Base-by-base conservation (phyloP, 1,140 invertebrate genomes). In the Theocolax elegans region DNA sequence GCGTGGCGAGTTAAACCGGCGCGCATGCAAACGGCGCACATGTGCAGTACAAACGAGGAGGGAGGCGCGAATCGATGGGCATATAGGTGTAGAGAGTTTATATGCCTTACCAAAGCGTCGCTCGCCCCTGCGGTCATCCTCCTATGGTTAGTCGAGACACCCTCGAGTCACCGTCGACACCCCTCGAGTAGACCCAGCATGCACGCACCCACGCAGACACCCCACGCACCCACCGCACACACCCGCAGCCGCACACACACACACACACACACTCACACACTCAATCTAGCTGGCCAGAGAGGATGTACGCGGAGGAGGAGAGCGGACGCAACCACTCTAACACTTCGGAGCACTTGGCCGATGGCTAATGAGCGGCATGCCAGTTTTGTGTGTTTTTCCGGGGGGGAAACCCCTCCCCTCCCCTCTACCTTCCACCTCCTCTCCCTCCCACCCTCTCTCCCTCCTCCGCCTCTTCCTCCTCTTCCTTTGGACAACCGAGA, bases 191-290 rank as follows among this genome's bases (percentile, higher is more conserved):
- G 35, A 19, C 23, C 29, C n/a, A 0, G 31, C 29, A 10, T 9
- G 7, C 19, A 38, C 4, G 1, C 38, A 17, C 3, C 10, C 38
- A 8, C 19, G 15, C 58, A n/a, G 9, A 15, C 51, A 4, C 12
- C 38, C 15, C n/a, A 42, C 15, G n/a, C 44, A 27, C 63, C 54
- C 49, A 60, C 66, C 66, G 51, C 56, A n/a, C 23, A 49, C 56
- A 21, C 13, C 15, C 19, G 53, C 40, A 8, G 35, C 44, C 2
- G 40, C n/a, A n/a, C n/a, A n/a, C n/a, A n/a, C n/a, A n/a, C n/a
- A n/a, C n/a, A n/a, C n/a, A n/a, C n/a, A n/a, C 27, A 12, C 29
- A 51, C 49, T 54, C 63, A 44, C 42, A 17, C 27, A 46, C 8
- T 21, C 56, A 13, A 3, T 4, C 7, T 12, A 42, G 56, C 19